These are phyloP conservation scores for Ganaspis brasiliensis DNA, from an alignment of 2,888 invertebrate species.

Conservation along the genomic window DNA sequence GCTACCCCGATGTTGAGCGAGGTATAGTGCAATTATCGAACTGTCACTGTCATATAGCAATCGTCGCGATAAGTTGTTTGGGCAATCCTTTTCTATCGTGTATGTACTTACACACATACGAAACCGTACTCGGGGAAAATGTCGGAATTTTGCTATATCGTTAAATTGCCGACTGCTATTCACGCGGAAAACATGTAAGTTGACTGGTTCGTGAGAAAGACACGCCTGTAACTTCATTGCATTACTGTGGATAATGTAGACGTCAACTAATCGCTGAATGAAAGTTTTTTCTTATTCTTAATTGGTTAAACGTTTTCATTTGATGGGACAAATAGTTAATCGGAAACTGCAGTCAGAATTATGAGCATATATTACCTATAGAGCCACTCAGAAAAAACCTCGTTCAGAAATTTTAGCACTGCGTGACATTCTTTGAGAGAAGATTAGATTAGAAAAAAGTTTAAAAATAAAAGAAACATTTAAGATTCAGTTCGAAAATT, in stretches of 20 bases:
- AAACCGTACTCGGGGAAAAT: constrained; percentile 38
- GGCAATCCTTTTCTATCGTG: constrained; percentile 27
- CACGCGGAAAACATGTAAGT: constrained; percentile 39
- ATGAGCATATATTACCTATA: not conserved
- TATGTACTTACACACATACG: constrained; percentile 14
- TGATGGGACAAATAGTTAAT: not conserved
- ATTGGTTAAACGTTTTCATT: constrained; percentile 17
- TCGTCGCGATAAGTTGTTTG: constrained; percentile 67
- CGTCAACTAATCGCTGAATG: constrained; percentile 32
- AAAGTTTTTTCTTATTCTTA: constrained; percentile 16
- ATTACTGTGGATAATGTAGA: constrained; percentile 22
- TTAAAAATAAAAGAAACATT: not conserved
- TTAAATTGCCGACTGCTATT: constrained; percentile 36
- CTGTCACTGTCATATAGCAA: constrained; percentile 63
- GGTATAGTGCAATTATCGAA: constrained; percentile 59
- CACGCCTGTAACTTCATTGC: constrained; percentile 27
- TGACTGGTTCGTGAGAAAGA: constrained; percentile 40
- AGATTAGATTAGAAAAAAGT: not conserved
- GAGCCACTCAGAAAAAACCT: no score
- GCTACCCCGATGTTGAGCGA: constrained; percentile 25
- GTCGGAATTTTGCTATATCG: constrained; percentile 31
- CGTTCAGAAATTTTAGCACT: no score
- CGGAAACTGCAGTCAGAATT: not conserved
- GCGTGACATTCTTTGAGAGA: no score
- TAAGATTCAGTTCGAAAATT: not conserved